Evolutionary conservation across 2,888 invertebrate species (phyloP).

Genomic region (Rhabditophanes sp.): DNA sequence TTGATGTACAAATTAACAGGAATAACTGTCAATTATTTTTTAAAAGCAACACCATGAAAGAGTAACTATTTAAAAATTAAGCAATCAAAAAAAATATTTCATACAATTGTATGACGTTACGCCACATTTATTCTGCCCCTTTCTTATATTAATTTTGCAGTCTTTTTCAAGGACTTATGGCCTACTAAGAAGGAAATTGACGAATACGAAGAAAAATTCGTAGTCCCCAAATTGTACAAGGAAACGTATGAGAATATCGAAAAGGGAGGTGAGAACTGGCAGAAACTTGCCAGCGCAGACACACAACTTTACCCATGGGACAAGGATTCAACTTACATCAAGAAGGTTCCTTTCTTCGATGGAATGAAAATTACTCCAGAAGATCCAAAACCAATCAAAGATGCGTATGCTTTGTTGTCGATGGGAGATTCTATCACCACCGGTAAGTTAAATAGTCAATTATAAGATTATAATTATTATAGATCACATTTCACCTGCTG

Average conservation of each 20-base stretch:
- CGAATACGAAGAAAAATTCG: slow-evolving; percentile 64
- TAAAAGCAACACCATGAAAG: slow-evolving; percentile 11
- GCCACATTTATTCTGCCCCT: too few species aligned
- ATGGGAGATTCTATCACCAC: slow-evolving; percentile 93
- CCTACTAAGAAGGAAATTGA: slow-evolving; percentile 69
- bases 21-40: neutral
- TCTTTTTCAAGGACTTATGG: slow-evolving; percentile 85
- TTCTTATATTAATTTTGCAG: too few species aligned
- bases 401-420: slow-evolving; percentile 66
- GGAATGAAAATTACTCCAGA: slow-evolving; percentile 54
- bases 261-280: slow-evolving; percentile 70
- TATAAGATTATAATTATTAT: too few species aligned
- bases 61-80: too few species aligned
- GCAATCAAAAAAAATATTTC: too few species aligned
- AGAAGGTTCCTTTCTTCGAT: slow-evolving; percentile 85
- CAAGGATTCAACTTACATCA: slow-evolving; percentile 74
- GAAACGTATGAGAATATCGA: slow-evolving; percentile 46
- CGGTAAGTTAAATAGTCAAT: too few species aligned
- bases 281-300: slow-evolving; percentile 59
- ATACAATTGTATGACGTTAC: too few species aligned
- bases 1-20: neutral
- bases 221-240: slow-evolving; percentile 89
- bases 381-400: slow-evolving; percentile 51
- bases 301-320: slow-evolving; percentile 83
- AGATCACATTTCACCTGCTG: slow-evolving; percentile 97